phyloP scores from a whole-genome alignment of 1,140 invertebrate species.

The Drosophila suzukii region DNA sequence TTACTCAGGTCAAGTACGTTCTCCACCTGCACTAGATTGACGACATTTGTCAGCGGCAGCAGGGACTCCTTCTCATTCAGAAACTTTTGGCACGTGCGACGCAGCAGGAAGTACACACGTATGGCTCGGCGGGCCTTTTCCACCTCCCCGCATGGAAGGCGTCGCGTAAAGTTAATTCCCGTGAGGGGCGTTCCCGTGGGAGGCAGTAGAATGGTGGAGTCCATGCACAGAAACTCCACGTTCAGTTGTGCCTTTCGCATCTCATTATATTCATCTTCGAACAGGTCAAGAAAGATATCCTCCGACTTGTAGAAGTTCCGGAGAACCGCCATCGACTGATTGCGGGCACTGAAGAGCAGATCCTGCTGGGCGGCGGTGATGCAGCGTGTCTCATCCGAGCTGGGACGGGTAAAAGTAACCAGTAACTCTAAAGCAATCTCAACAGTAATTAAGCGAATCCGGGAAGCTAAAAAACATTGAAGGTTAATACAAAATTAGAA shows the following conservation, averaged over 20 bases:
- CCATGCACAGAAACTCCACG: constrained; percentile 97
- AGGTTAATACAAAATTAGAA: not conserved
- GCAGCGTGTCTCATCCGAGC: constrained; percentile 84
- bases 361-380: constrained; percentile 85
- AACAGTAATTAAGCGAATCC: constrained; percentile 95
- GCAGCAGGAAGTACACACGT: constrained; percentile 96
- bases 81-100: constrained; percentile 92
- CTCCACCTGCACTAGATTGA: constrained; percentile 94
- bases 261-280: constrained; percentile 98
- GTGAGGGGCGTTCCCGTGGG: constrained; percentile 98
- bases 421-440: constrained; percentile 94
- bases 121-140: constrained; percentile 97
- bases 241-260: constrained; percentile 94
- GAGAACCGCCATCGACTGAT: constrained; percentile 93
- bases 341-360: constrained; percentile 88
- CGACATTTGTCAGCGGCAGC: constrained; percentile 96
- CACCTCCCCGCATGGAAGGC: constrained; percentile 98
- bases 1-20: constrained; percentile 97
- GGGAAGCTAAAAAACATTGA: constrained; percentile 85
- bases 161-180: constrained; percentile 96
- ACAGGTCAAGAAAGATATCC: constrained; percentile 99
- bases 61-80: constrained; percentile 93
- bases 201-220: constrained; percentile 97
- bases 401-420: constrained; percentile 86
- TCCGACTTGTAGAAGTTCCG: constrained; percentile 98